phyloP scores from a whole-genome alignment of 1,140 invertebrate genomes.

The Drosophila bocqueti region DNA sequence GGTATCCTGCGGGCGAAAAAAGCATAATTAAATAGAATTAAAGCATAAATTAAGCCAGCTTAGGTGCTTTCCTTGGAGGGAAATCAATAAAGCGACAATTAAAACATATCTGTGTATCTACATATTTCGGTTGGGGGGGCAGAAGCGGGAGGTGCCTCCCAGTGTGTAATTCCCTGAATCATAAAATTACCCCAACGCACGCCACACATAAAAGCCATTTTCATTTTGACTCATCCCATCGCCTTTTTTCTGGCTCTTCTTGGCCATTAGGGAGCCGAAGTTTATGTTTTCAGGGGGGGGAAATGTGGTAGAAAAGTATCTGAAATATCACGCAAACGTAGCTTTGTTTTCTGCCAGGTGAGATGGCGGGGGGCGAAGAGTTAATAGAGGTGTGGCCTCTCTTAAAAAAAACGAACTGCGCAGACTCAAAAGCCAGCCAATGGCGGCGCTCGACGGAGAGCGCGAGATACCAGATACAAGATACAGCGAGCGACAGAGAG shows the following conservation, averaged over 20 bases:
- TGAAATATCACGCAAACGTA: constrained; percentile 54
- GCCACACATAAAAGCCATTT: constrained; percentile 80
- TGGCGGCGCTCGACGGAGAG: constrained; percentile 49
- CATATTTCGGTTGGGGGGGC: constrained; percentile 25
- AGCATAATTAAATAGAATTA: constrained; percentile 59
- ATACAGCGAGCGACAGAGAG: constrained; percentile 33
- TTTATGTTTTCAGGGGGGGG: constrained; percentile 50
- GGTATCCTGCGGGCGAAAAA: constrained; percentile 13
- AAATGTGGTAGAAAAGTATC: constrained; percentile 16
- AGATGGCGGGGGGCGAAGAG: constrained; percentile 21
- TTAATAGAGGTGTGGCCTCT: constrained; percentile 76
- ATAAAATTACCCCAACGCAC: constrained; percentile 77
- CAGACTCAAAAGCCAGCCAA: constrained; percentile 69
- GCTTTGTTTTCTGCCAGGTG: constrained; percentile 26
- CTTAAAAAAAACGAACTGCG: constrained; percentile 48
- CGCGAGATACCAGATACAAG: constrained; percentile 39
- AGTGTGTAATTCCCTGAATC: constrained; percentile 68
- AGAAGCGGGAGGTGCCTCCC: not conserved
- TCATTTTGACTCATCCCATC: constrained; percentile 63
- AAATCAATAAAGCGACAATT: constrained; percentile 58
- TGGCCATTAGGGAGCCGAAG: constrained; percentile 51
- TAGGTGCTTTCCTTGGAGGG: constrained; percentile 36
- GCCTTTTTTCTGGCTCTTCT: not conserved
- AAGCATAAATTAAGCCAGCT: constrained; percentile 49
- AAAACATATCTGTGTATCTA: constrained; percentile 51